phyloP scores from a whole-genome alignment of 2,113 vertebrate genomes.

The Manacus vitellinus region DNA sequence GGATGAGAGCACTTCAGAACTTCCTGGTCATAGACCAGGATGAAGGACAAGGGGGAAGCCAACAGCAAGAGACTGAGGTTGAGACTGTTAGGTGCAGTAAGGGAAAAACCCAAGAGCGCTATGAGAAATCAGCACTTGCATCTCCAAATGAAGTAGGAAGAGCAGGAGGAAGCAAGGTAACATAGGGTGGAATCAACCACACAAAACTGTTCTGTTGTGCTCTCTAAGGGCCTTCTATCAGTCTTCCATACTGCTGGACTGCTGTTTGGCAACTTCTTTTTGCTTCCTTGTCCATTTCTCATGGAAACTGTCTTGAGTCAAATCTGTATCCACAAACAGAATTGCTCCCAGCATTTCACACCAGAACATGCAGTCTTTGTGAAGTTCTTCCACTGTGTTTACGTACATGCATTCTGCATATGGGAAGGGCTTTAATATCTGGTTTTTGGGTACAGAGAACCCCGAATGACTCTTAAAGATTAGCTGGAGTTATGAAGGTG shows the following conservation, averaged over 20 bases:
- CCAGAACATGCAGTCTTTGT: not conserved
- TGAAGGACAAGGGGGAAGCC: not conserved
- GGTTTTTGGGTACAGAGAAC: not conserved
- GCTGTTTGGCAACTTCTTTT: not conserved
- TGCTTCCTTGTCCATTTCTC: not conserved
- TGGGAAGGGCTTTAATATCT: not conserved
- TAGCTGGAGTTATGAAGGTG: not conserved
- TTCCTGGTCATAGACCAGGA: not conserved
- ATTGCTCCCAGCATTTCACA: not conserved
- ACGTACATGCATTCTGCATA: not conserved
- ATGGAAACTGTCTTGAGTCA: not conserved
- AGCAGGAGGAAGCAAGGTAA: not conserved
- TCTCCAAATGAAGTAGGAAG: not conserved
- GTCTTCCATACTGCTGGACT: fast-evolving
- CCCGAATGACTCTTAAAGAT: not conserved
- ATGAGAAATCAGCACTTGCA: not conserved
- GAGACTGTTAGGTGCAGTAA: not conserved
- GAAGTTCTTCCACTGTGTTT: not conserved
- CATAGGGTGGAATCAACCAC: fast-evolving
- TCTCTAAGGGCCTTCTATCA: not conserved
- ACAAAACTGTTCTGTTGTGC: not conserved
- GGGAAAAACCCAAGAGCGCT: not conserved
- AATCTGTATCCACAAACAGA: not conserved
- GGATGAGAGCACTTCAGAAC: not conserved
- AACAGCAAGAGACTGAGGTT: not conserved